phyloP scores from a whole-genome alignment of 2,113 vertebrate genomes.

The Polypterus bichir region DNA sequence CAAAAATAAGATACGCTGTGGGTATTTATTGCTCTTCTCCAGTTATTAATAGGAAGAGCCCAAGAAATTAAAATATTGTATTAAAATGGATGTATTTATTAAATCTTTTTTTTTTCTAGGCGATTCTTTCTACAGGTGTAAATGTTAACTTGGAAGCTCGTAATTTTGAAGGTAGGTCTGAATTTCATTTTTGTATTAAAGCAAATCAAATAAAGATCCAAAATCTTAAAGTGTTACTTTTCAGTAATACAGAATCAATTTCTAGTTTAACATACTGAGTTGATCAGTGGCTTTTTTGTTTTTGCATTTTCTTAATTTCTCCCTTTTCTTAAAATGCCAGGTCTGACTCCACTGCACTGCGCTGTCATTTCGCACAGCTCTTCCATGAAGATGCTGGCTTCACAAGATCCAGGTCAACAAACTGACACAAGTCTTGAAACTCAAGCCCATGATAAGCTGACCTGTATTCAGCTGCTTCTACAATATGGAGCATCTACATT shows the following conservation, averaged over 20 bases:
- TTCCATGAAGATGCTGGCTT: conserved; percentile 39
- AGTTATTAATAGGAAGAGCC: too few relatives aligned
- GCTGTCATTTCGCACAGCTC: conserved; percentile 64
- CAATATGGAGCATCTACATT: conserved; percentile 49
- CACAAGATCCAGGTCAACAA: conserved; percentile 17
- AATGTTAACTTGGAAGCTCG: conserved; percentile 60
- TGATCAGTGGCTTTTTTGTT: too few relatives aligned
- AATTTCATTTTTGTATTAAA: too few relatives aligned
- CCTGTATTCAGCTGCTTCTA: conserved; percentile 60
- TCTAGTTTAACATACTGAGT: too few relatives aligned
- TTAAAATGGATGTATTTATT: too few relatives aligned
- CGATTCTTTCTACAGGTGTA: conserved; percentile 45
- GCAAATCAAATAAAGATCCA: too few relatives aligned
- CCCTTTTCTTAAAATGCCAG: conserved; percentile 27
- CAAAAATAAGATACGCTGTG: background rate
- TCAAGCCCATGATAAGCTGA: conserved; percentile 41
- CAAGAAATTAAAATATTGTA: too few relatives aligned
- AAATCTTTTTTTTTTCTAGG: conserved; percentile 33
- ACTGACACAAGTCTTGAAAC: conserved; percentile 27
- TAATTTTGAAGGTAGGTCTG: conserved; percentile 68
- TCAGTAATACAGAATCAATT: too few relatives aligned
- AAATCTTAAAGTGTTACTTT: too few relatives aligned
- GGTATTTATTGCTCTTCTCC: too few relatives aligned
- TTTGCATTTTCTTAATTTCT: too few relatives aligned
- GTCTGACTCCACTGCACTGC: conserved; percentile 73